phyloP scores from a whole-genome alignment of 1,140 invertebrate species.

The Orussus abietinus region DNA sequence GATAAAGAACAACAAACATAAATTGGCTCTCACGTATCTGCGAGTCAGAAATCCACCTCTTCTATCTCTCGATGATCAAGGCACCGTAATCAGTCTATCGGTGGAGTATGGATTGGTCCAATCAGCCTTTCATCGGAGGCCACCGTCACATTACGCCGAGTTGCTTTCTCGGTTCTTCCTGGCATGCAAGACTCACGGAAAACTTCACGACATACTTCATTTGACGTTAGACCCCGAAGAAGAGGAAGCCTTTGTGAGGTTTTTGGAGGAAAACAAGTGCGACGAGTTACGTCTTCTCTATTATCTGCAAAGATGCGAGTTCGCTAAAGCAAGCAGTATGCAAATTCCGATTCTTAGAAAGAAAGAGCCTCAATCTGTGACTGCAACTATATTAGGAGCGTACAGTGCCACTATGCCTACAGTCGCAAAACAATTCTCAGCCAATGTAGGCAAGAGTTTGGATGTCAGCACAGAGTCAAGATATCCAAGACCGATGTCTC shows the following conservation, averaged over 20 bases:
- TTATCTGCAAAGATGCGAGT: conserved; percentile 46
- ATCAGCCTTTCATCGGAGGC: conserved; percentile 57
- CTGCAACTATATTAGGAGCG: conserved; percentile 32
- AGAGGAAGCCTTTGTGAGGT: conserved; percentile 56
- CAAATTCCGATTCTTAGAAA: conserved; percentile 18
- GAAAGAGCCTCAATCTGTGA: conserved; percentile 16
- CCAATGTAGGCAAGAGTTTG: conserved; percentile 3
- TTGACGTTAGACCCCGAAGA: conserved; percentile 55
- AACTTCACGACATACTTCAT: conserved; percentile 56
- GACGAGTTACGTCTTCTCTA: conserved; percentile 43
- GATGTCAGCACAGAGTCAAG: conserved; percentile 16
- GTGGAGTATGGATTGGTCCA: conserved; percentile 58
- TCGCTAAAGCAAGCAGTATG: conserved; percentile 49
- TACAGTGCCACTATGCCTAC: conserved; percentile 44
- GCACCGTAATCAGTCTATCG: conserved; percentile 51
- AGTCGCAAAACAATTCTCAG: conserved; percentile 34
- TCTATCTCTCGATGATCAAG: conserved; percentile 52
- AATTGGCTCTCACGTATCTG: conserved; percentile 57
- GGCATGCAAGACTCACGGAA: conserved; percentile 49
- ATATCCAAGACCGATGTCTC: conserved; percentile 43
- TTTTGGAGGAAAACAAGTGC: conserved; percentile 45
- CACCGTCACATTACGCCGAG: conserved; percentile 42
- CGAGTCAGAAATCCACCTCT: conserved; percentile 53
- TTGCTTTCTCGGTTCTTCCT: conserved; percentile 41
- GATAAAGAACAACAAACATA: conserved; percentile 54